Conservation (phyloP, 2,113 vertebrate genomes). For the Pyxicephalus adspersus region DNA sequence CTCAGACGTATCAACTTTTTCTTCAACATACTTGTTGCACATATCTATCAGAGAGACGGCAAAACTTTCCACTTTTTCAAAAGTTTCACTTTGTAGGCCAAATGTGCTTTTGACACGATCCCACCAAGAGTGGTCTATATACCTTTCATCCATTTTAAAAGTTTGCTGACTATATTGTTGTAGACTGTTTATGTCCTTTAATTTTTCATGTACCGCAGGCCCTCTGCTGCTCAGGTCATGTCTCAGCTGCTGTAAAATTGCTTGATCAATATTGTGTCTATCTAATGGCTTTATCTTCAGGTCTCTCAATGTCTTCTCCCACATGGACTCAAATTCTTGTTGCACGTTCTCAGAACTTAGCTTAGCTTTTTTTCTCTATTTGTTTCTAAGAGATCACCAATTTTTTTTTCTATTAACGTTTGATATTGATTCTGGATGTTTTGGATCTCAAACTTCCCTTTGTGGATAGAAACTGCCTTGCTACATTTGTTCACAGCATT, state of each 20-base stretch:
- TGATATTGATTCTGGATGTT: neutral
- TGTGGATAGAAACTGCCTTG: conserved; percentile 59
- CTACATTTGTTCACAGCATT: conserved; percentile 57
- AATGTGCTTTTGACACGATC: conserved; percentile 59
- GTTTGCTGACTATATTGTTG: conserved; percentile 42
- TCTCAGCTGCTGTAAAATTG: conserved; percentile 63
- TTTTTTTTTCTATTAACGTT: conserved; percentile 61
- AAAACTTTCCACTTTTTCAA: conserved; percentile 61
- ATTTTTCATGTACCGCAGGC: conserved; percentile 63
- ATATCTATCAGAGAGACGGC: conserved; percentile 60
- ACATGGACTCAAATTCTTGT: conserved; percentile 71
- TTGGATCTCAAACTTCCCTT: conserved; percentile 56
- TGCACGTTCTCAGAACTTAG: conserved; percentile 63
- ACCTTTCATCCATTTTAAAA: conserved; percentile 49
- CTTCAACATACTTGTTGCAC: conserved; percentile 62
- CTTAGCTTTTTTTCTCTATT: conserved; percentile 58
- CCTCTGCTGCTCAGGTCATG: conserved; percentile 64
- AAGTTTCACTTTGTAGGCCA: conserved; percentile 58
- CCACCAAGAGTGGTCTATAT: conserved; percentile 59
- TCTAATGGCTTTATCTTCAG: conserved; percentile 58
- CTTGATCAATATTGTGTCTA: conserved; percentile 63
- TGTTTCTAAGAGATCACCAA: conserved; percentile 62
- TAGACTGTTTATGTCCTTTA: conserved; percentile 56
- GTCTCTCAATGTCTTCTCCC: conserved; percentile 61
- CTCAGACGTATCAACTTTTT: conserved; percentile 61